Evolutionary conservation across 2,797 vertebrate genomes (phyloP).

Genomic region (Neosilurus hyrtlii): DNA sequence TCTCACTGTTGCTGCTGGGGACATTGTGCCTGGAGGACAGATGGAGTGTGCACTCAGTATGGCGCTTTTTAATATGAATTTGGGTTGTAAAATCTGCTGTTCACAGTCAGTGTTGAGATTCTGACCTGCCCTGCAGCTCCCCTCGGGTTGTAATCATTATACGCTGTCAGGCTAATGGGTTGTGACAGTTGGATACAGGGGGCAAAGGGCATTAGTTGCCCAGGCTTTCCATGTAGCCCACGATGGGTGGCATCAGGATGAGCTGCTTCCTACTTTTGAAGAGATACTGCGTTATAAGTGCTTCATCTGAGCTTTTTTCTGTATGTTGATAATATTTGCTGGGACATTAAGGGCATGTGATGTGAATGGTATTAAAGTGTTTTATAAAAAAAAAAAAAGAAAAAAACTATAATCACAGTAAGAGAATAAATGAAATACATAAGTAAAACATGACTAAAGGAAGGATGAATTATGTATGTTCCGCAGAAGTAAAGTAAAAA

Average conservation of each 20-base stretch:
- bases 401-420: background rate
- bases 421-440: background rate
- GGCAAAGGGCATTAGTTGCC: conserved; percentile 66
- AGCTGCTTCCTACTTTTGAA: conserved; percentile 13
- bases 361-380: background rate
- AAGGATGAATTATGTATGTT: background rate
- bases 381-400: background rate
- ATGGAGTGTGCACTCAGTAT: background rate
- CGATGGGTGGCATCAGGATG: conserved; percentile 63
- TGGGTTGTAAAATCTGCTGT: conserved; percentile 37
- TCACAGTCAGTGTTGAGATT: conserved; percentile 52
- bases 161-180: conserved; percentile 61
- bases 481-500: background rate
- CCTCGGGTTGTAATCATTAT: conserved; percentile 64
- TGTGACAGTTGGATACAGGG: conserved; percentile 61
- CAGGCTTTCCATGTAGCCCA: conserved; percentile 61
- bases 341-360: background rate
- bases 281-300: background rate
- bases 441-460: background rate
- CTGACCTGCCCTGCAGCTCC: conserved; percentile 58
- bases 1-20: conserved; percentile 60
- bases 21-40: conserved; percentile 31
- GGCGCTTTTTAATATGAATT: conserved; percentile 31
- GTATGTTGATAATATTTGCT: background rate
- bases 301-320: background rate